Evolutionary conservation across 2,888 invertebrate genomes (phyloP).

Genomic region (Coleophora deauratella): DNA sequence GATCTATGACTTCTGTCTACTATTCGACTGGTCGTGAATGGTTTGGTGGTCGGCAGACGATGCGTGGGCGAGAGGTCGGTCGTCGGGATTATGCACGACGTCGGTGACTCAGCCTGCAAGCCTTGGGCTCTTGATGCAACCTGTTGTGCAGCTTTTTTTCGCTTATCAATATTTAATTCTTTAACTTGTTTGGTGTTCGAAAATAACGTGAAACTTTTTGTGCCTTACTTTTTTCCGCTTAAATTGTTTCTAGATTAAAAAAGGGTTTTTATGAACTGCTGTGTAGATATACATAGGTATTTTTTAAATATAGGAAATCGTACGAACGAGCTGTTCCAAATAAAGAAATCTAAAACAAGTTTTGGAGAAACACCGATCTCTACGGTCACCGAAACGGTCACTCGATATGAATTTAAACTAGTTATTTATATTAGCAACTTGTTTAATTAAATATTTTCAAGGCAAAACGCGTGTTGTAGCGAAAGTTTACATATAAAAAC

Average conservation of each 20-base stretch:
- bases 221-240: neutral
- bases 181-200: too few species aligned
- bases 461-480: constrained; percentile 16
- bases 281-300: neutral
- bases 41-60: constrained; percentile 3
- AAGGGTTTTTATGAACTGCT: too few species aligned
- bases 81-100: constrained; percentile 11
- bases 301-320: constrained; percentile 22
- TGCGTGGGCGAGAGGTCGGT: constrained; percentile 5
- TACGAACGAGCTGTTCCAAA: too few species aligned
- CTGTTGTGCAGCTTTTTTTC: constrained; percentile 1
- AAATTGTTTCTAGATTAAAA: neutral
- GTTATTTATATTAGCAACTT: constrained; percentile 15
- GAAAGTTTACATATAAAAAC: constrained; percentile 9
- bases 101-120: constrained; percentile 25
- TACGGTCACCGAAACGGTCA: constrained; percentile 23
- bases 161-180: neutral
- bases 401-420: constrained; percentile 32
- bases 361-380: constrained; percentile 8
- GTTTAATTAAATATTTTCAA: constrained; percentile 11
- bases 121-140: constrained; percentile 14
- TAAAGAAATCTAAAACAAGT: neutral
- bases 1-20: constrained; percentile 2
- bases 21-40: constrained; percentile 1
- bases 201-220: too few species aligned